phyloP scores from a whole-genome alignment of 1,140 invertebrate species.

The Drosophila serrata region DNA sequence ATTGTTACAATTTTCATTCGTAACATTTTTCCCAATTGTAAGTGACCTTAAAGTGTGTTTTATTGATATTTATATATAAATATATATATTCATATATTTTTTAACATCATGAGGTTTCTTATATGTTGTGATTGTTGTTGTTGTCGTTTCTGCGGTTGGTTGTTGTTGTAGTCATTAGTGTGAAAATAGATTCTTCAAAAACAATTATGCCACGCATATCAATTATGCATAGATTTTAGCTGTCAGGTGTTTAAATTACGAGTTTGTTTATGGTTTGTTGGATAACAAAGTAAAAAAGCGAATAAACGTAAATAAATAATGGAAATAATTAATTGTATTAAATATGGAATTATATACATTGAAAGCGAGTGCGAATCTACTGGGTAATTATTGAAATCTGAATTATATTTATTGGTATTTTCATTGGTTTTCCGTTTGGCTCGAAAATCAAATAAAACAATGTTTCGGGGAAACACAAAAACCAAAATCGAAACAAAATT shows the following conservation, averaged over 20 bases:
- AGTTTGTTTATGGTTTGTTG: constrained; percentile 35
- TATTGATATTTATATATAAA: constrained; percentile 34
- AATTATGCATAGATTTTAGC: constrained; percentile 26
- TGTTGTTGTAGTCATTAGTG: constrained; percentile 42
- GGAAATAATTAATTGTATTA: constrained; percentile 26
- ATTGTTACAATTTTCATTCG: constrained; percentile 54
- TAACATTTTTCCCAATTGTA: constrained; percentile 85
- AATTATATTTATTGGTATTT: constrained; percentile 53
- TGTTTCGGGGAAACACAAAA: constrained; percentile 52
- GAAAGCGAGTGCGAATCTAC: constrained; percentile 78
- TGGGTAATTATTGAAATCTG: constrained; percentile 49
- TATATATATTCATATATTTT: constrained; percentile 36
- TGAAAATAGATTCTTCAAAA: constrained; percentile 42
- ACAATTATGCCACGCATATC: constrained; percentile 36
- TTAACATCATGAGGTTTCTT: constrained; percentile 44
- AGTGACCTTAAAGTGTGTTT: constrained; percentile 85
- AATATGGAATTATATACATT: constrained; percentile 51
- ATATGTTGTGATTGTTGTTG: constrained; percentile 44
- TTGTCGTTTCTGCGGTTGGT: constrained; percentile 32
- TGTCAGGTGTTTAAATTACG: constrained; percentile 34
- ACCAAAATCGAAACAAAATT: constrained; percentile 56
- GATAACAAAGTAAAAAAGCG: constrained; percentile 13
- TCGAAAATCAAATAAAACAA: constrained; percentile 43
- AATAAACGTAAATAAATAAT: constrained; percentile 30
- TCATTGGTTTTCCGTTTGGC: constrained; percentile 33